Evolutionary conservation across 92 coral and sea anemone species (phyloP), one percentile per base, ranked within the genome.

Genomic region (Palythoa grandiflora): DNA sequence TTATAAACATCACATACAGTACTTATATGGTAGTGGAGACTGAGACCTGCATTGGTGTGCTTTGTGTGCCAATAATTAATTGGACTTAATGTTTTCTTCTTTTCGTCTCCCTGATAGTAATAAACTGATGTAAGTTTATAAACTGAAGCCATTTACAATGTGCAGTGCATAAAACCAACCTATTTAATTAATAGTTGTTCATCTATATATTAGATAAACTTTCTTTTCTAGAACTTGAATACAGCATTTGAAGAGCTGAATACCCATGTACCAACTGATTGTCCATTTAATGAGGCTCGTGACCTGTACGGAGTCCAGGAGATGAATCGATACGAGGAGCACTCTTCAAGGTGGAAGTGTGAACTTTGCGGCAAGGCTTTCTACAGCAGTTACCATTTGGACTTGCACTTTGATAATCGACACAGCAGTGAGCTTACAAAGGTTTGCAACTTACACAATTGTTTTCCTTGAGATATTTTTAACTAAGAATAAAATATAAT

Each of bases 291-390:
- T 47, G 83, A 85, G 36, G 80, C 88, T 73, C 92, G 87, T 55
- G 99, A 96, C 84, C 78, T 96, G 75, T 96, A 90, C 52, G 72
- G 89, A 10, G 47, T 89, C 19, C 98, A 97, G 87, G 99, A 95
- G 73, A 83, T 80, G 71, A 89, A 87, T 80, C 93, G 94, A 78
- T 79, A 74, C 61, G 94, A 93, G 57, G 98, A 97, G 68, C 92
- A 97, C 79, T 77, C 87, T 10, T 73, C 99, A 48, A 93, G 88
- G 80, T 97, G 99, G 99, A 90, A 71, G 15, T 97, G 99, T 78
- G 90, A 92, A 72, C 84, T 89, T 52, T 97, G 99, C 38, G 99
- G 99, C 68, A 97, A 97, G 86, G 89, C 98, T 38, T 97, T 97
- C 79, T 92, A 87, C 60, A 79, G 84, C 60, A 95, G 94, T 68